These are phyloP conservation scores for Erebia epiphron DNA, from an alignment of 2,888 invertebrate genomes.

Conservation along the genomic window DNA sequence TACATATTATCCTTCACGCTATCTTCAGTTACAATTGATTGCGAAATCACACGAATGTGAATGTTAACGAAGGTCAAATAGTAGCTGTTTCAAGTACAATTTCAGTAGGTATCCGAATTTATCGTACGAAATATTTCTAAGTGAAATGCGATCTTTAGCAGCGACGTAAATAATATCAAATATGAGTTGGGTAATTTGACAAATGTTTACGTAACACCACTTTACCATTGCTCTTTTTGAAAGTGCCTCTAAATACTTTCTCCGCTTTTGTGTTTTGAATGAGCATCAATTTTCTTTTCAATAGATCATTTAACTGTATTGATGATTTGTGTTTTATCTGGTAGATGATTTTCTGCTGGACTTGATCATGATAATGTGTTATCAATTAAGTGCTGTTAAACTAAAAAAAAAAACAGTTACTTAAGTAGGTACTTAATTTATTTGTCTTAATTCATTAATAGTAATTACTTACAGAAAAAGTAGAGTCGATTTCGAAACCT, in stretches of 20 bases:
- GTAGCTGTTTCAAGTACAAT: background rate
- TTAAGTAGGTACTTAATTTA: too few species aligned
- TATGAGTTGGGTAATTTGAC: slow-evolving; percentile 1
- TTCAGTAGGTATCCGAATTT: slow-evolving; percentile 2
- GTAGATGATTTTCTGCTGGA: too few species aligned
- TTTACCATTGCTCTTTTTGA: slow-evolving; percentile 3
- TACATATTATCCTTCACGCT: background rate
- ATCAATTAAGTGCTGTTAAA: too few species aligned
- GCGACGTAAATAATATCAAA: background rate
- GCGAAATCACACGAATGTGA: background rate
- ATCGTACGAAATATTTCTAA: background rate
- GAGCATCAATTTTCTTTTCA: background rate
- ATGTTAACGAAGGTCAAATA: slow-evolving; percentile 2
- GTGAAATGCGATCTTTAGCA: background rate
- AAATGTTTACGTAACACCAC: background rate
- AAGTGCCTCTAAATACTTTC: slow-evolving; percentile 1
- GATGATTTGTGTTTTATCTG: background rate
- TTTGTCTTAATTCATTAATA: too few species aligned
- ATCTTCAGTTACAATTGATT: slow-evolving; percentile 9
- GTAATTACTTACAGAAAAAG: too few species aligned
- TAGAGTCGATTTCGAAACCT: too few species aligned
- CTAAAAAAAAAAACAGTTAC: too few species aligned
- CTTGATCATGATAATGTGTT: too few species aligned
- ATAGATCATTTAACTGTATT: background rate
- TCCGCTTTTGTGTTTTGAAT: background rate